Percentiles rank a stretch among this genome's conserved stretches.
Evolutionary conservation across 2,888 invertebrate genomes (phyloP).

Genomic region (Sesamia inferens): DNA sequence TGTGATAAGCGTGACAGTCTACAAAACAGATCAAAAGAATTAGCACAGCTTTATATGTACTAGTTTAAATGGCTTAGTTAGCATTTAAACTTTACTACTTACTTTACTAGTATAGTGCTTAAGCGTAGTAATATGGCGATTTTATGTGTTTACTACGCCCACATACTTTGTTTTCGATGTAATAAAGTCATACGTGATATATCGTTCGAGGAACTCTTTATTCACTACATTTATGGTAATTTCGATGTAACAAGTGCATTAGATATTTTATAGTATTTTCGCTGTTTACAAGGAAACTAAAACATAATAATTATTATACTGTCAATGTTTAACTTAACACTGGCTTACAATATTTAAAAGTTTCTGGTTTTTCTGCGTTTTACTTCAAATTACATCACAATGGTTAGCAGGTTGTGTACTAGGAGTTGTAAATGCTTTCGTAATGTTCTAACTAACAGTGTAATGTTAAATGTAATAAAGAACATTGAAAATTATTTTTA

Average conservation of each 20-base stretch:
- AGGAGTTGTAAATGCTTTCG: constrained; percentile 21
- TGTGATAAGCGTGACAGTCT: not conserved
- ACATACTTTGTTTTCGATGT: constrained; percentile 38
- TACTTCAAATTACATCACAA: constrained; percentile 46
- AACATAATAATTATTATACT: not conserved
- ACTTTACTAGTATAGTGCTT: constrained; percentile 22
- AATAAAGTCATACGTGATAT: constrained; percentile 28
- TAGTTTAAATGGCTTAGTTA: constrained; percentile 7
- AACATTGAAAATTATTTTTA: constrained; percentile 23
- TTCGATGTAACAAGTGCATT: not conserved
- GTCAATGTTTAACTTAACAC: constrained; percentile 33
- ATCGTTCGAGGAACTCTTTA: constrained; percentile 9
- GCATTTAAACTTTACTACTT: constrained; percentile 43
- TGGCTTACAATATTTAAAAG: constrained; percentile 34
- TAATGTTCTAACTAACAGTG: constrained; percentile 9
- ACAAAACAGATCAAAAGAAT: constrained; percentile 22
- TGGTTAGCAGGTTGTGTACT: constrained; percentile 15
- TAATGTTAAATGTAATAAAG: constrained; percentile 28
- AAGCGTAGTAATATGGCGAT: constrained; percentile 33
- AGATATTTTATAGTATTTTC: not conserved
- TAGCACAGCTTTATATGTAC: constrained; percentile 1
- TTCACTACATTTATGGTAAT: constrained; percentile 21
- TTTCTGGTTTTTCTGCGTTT: constrained; percentile 25
- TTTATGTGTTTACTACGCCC: constrained; percentile 37
- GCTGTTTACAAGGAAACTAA: constrained; percentile 7